These are phyloP conservation scores for Eunapius fragilis DNA, from an alignment of 37 sponge, comb jelly and placozoan genomes.

Conservation along the genomic window DNA sequence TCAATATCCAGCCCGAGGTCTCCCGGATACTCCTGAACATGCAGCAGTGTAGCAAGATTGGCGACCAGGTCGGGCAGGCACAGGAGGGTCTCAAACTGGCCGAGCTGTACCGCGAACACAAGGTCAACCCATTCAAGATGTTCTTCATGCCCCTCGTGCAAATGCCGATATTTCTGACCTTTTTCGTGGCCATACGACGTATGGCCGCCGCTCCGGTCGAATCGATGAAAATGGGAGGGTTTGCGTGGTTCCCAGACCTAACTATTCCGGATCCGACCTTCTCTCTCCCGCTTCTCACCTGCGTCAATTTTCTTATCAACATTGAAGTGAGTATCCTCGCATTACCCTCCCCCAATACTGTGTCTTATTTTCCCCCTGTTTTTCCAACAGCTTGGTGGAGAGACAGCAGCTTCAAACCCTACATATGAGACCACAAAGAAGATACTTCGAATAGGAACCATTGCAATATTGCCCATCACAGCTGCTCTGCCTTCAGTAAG, in stretches of 20 bases:
- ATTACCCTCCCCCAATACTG: too few species aligned
- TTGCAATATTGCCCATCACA: constrained; percentile 66
- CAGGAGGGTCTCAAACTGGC: constrained; percentile 27
- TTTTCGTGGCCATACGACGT: constrained; percentile 70
- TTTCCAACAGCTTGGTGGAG: constrained; percentile 73
- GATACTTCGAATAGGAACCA: constrained; percentile 45
- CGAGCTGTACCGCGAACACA: constrained; percentile 57
- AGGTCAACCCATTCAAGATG: constrained; percentile 72
- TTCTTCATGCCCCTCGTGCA: constrained; percentile 60
- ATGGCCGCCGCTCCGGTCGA: constrained; percentile 77
- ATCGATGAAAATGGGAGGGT: constrained; percentile 78
- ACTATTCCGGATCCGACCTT: constrained; percentile 84
- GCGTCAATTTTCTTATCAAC: constrained; percentile 49
- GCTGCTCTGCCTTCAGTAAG: constrained; percentile 75
- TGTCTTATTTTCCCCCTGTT: too few species aligned
- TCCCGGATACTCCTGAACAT: constrained; percentile 42
- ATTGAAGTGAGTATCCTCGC: constrained; percentile 56
- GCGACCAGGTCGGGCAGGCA: constrained; percentile 38
- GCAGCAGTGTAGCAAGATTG: constrained; percentile 27
- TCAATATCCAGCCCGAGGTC: constrained; percentile 61
- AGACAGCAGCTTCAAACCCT: constrained; percentile 62
- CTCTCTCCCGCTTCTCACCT: constrained; percentile 66
- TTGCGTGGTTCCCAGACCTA: constrained; percentile 84
- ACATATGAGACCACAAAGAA: constrained; percentile 39
- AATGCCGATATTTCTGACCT: constrained; percentile 78